Evolutionary conservation across 2,797 vertebrate genomes (phyloP), one percentile per base, ranked within the genome.

Genomic region (Eupleurogrammus muticus): DNA sequence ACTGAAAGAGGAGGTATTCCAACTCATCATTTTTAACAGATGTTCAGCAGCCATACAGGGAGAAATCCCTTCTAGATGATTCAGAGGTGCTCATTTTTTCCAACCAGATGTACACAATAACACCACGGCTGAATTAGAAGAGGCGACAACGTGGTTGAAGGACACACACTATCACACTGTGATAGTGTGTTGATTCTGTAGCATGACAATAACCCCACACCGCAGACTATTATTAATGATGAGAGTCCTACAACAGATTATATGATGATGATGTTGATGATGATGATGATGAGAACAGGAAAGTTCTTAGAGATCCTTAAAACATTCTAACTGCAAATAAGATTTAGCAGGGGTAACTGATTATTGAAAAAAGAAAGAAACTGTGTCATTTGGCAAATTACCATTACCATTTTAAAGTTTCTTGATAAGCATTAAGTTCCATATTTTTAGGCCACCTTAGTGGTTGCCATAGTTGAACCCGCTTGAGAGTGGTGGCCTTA

Each of bases 361-460:
- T 40, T 38, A 12, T 55, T 3, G 20, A 16, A 55, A 47, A 68
- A 49, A 53, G 6, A 48, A 68, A 40, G 46, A 44, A 38, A 35
- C 44, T 44, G 32, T 63, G 44, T 76, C 64, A 54, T 73, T 57
- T 72, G 63, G 66, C 36, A 40, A 46, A 17, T 23, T 16, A 73
- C 68, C 38, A 49, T 46, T 50, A 4, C 6, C 6, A 28, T 6
- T 28, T n/a, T 36, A 4, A 42, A 56, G 17, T 21, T 48, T 72
- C 57, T 14, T 35, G 7, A 12, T 64, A 67, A 65, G 14, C 20
- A 63, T 6, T 20, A 35, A 0, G 10, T 40, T 14, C 60, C 52
- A 23, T 20, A 44, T 52, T 24, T n/a, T 14, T 68, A 24, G 44
- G 21, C 54, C 58, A 54, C 49, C 67, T 36, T 10, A 44, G 24